These are phyloP conservation scores for Drosophila simulans DNA, from an alignment of 1,140 invertebrate genomes.

Conservation along the genomic window DNA sequence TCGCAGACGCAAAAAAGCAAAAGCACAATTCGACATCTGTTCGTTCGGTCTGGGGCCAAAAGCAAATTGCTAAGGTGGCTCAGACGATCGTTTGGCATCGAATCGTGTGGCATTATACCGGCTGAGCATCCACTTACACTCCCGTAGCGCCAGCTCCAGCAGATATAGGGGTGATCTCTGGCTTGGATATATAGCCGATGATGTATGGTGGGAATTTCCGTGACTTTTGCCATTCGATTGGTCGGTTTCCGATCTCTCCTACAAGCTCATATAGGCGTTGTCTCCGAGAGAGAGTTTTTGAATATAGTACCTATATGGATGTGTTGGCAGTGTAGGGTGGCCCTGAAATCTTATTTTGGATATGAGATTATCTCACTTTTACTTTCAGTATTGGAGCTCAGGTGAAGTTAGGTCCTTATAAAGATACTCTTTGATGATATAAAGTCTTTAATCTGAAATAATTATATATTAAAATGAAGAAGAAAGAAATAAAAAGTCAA, in stretches of 20 bases:
- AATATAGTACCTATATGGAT: not conserved
- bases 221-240: constrained; percentile 58
- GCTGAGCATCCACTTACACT: constrained; percentile 11
- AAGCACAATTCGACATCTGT: constrained; percentile 28
- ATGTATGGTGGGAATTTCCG: constrained; percentile 81
- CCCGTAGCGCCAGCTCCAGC: constrained; percentile 14
- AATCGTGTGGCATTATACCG: constrained; percentile 11
- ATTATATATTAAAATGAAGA: not conserved
- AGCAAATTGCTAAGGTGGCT: constrained; percentile 19
- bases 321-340: constrained; percentile 9
- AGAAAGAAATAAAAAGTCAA: not conserved
- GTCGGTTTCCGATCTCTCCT: constrained; percentile 33
- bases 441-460: too few relatives aligned
- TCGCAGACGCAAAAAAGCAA: constrained; percentile 25
- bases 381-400: too few relatives aligned
- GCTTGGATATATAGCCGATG: constrained; percentile 60
- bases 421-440: too few relatives aligned
- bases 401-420: too few relatives aligned
- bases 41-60: constrained; percentile 14
- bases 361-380: too few relatives aligned
- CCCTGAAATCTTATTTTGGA: not conserved
- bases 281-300: constrained; percentile 21
- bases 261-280: constrained; percentile 25
- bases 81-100: constrained; percentile 13
- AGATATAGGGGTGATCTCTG: constrained; percentile 38